Evolutionary conservation across 2,888 invertebrate genomes (phyloP), one percentile per base, ranked within the genome.

Genomic region (Eupithecia subumbrata): DNA sequence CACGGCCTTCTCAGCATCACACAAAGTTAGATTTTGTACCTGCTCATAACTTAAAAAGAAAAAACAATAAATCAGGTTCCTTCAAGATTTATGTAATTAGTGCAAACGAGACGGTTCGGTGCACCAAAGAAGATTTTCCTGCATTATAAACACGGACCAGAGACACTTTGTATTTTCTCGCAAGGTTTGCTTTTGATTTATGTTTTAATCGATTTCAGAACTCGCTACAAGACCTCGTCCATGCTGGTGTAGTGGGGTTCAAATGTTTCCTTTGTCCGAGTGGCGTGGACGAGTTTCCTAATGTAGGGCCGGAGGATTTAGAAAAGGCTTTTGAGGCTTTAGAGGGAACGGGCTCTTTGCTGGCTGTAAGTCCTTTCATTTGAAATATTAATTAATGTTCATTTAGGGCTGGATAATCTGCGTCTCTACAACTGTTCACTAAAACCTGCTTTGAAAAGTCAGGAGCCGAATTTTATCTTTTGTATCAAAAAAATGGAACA

Each of bases 241-340:
- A 95, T 12, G 96, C 95, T 72, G 97, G 97, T 2, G 97, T 97
- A 0, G 96, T 97, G 45, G 97, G 97, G 2, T 96, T 97, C 82
- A 97, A 97, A 90, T 97, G 97, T 85, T 97, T 97, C 78, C 90
- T 97, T 4, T 96, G 96, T 81, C 96, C 96, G 0, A 96, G 96
- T 77, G 96, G 97, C 1, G 95, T 96, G 0, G 96, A 96, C 0
- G 97, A 97, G 86, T 97, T 97, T 84, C 96, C 96, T 0, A 94
- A 96, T 77, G 96, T 97, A 0, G 92, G 89, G 18, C 89, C 91
- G 73, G 83, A 92, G 18, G 96, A 97, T 77, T 91, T 97, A 48
- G 93, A 95, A 78, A 90, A 92, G 68, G 96, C 96, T 2, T 92
- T 97, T 67, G 83, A 90, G 9, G 95, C 95, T 73, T 90, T 97